Conservation (phyloP, 37 sponge, comb jelly and placozoan genomes). For the Chondrilla cf. caribensis region DNA sequence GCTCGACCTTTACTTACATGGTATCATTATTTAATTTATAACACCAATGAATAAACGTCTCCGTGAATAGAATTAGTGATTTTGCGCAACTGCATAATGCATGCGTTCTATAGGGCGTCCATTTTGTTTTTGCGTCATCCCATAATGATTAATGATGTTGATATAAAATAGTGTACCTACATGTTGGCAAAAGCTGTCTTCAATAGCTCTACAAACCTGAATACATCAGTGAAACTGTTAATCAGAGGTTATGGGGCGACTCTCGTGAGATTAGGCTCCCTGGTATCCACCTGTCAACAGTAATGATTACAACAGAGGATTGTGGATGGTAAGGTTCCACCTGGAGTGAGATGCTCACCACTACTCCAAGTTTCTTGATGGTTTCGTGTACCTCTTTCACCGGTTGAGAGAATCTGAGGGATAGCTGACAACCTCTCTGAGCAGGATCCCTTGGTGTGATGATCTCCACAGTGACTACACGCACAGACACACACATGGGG, state of each 20-base stretch:
- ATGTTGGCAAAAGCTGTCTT: neutral
- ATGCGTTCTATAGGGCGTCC: too few species aligned
- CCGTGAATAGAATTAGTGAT: too few species aligned
- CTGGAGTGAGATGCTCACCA: slow-evolving; percentile 40
- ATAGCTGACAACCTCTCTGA: slow-evolving; percentile 82
- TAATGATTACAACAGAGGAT: too few species aligned
- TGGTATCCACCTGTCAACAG: slow-evolving; percentile 35
- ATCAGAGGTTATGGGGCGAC: slow-evolving; percentile 86
- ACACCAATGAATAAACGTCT: too few species aligned
- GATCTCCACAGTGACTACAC: slow-evolving; percentile 35
- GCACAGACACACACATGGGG: too few species aligned
- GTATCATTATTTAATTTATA: too few species aligned
- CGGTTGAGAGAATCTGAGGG: slow-evolving; percentile 57
- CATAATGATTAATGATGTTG: too few species aligned
- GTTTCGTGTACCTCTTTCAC: slow-evolving; percentile 36
- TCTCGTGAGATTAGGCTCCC: slow-evolving; percentile 60
- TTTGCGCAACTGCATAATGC: too few species aligned
- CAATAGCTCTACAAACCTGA: slow-evolving; percentile 19
- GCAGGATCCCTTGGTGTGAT: slow-evolving; percentile 72
- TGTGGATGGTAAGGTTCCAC: too few species aligned
- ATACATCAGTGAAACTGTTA: slow-evolving; percentile 84
- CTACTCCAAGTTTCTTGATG: slow-evolving; percentile 49
- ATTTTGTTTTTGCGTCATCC: too few species aligned
- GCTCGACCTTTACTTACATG: too few species aligned
- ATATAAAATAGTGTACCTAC: too few species aligned